These are phyloP conservation scores for Palloptera scutellata DNA, from an alignment of 2,888 invertebrate species.

Conservation along the genomic window DNA sequence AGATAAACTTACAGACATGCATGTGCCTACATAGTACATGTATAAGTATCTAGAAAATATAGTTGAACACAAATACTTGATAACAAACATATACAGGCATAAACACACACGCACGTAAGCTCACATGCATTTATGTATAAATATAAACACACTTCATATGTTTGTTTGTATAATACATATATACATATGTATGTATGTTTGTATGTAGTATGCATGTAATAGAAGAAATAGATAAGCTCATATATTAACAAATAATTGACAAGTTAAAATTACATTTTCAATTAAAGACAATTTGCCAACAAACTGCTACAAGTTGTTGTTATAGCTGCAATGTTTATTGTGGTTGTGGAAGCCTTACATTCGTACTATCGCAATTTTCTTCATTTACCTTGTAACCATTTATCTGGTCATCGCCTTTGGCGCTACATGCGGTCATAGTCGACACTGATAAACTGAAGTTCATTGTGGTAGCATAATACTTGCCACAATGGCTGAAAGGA, in stretches of 20 bases:
- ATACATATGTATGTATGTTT: neutral
- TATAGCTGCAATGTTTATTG: constrained; percentile 6
- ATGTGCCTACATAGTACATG: neutral
- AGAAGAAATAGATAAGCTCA: constrained; percentile 17
- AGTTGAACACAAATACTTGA: neutral
- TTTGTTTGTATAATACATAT: too few relatives aligned
- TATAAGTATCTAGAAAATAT: neutral
- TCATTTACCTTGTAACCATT: neutral
- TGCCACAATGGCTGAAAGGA: too few relatives aligned
- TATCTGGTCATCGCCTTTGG: constrained; percentile 8
- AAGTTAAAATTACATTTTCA: constrained; percentile 29
- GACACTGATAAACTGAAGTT: too few relatives aligned
- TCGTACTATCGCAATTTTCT: too few relatives aligned
- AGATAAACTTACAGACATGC: neutral
- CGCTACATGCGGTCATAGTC: too few relatives aligned
- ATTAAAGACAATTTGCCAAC: constrained; percentile 27
- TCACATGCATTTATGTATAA: neutral
- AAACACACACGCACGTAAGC: neutral
- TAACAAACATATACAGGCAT: neutral
- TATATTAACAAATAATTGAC: constrained; percentile 26
- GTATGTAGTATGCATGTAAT: constrained; percentile 4
- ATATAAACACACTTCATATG: too few relatives aligned
- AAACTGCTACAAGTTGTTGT: constrained; percentile 1
- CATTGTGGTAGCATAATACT: too few relatives aligned
- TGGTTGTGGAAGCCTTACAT: neutral